These are phyloP conservation scores for Clitarchus hookeri DNA, from an alignment of 2,888 invertebrate genomes.

Conservation along the genomic window DNA sequence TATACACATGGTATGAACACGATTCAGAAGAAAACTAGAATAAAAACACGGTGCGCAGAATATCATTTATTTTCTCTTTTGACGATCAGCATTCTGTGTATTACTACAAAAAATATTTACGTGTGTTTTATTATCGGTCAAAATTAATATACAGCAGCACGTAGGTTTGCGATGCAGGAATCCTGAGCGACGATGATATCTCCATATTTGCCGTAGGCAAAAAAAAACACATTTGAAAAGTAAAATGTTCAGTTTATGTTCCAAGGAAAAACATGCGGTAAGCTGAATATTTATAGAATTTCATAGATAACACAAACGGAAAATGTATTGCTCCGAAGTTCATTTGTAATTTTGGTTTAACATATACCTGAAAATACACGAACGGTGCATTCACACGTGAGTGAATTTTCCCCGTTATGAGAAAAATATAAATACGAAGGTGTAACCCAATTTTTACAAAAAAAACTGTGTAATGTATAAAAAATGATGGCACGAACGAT, in stretches of 20 bases:
- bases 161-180: conserved; percentile 3
- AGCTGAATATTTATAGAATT: not conserved
- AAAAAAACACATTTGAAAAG: not conserved
- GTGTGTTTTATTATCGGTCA: not conserved
- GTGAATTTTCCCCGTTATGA: too few species aligned
- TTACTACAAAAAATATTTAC: not conserved
- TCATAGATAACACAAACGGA: not conserved
- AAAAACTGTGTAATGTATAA: too few species aligned
- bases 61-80: not conserved
- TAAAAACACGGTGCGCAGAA: not conserved
- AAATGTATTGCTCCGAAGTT: not conserved
- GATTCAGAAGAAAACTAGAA: not conserved
- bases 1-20: not conserved
- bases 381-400: too few species aligned
- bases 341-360: not conserved
- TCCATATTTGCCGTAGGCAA: not conserved
- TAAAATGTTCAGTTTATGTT: not conserved
- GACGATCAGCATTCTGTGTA: not conserved
- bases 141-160: not conserved
- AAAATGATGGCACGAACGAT: too few species aligned
- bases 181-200: not conserved
- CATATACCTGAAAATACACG: not conserved
- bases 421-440: too few species aligned
- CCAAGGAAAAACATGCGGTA: not conserved
- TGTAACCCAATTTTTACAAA: too few species aligned